Base-by-base conservation (phyloP, 2,113 vertebrate species). In the Upupa epops region DNA sequence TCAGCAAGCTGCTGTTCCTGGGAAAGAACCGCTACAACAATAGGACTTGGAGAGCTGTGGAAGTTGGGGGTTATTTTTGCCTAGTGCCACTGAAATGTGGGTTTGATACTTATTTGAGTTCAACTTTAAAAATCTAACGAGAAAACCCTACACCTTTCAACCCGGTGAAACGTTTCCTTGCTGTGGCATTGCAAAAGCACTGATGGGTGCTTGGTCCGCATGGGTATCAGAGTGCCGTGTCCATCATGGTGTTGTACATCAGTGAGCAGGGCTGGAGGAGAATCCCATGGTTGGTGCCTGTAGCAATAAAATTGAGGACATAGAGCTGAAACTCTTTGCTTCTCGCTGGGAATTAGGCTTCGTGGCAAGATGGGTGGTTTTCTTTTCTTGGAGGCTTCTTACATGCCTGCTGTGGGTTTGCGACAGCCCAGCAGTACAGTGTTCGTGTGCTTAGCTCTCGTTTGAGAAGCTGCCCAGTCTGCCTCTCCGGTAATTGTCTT, bases 381-480 rank as follows among this genome's bases (percentile, higher is more conserved):
- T 69, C 24, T 32, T 21, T 28, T 65, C 78, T 22, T 49, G 17
- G 31, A n/a, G 19, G 17, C 34, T 32, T 10, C 32, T 71, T 6
- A 0, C 24, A 45, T 28, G 34, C 17, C 3, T 1, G 11, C 18
- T 26, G 18, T 18, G 24, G 2, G 3, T 20, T 59, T 1, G 0
- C 58, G 75, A 11, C 15, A 37, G 17, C 19, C 2, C 3, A 0
- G 31, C 4, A 8, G 31, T 12, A 11, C 26, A 7, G n/a, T 8
- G 3, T 59, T 68, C 45, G 18, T 2, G 3, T 7, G 24, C 18
- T 46, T 25, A 71, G 68, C 26, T 80, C 54, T 68, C 60, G 9
- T 40, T 59, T 37, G 64, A 24, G 24, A 63, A 24, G 3, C 5
- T 17, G 0, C 24, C 25, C 31, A 29, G 3, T 29, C 11, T 29